A percentile compares a stretch with the other conserved stretches of the same genome.
Evolutionary conservation across 2,888 invertebrate species (phyloP).

Genomic region (Hesperia comma): DNA sequence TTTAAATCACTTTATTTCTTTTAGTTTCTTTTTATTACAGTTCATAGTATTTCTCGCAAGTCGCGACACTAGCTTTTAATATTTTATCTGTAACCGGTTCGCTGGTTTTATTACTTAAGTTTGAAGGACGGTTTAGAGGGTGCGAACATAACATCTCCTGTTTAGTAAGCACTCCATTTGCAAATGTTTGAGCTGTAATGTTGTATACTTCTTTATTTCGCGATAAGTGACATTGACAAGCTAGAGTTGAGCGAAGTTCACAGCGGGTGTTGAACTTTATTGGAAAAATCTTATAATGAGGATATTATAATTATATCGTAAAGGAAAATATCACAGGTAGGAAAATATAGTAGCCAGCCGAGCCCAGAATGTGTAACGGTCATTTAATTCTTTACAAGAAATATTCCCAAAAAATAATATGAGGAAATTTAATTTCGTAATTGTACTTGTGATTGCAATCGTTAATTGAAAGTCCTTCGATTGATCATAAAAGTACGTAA

Average conservation of each 20-base stretch:
- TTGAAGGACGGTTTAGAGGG: conserved; percentile 58
- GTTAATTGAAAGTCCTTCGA: too few species aligned
- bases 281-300: too few species aligned
- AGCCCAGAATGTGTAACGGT: too few species aligned
- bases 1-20: conserved; percentile 38
- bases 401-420: too few species aligned
- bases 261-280: neutral
- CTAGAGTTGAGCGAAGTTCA: neutral
- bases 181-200: conserved; percentile 36
- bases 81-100: conserved; percentile 74
- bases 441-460: too few species aligned
- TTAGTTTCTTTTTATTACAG: conserved; percentile 50
- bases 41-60: conserved; percentile 53
- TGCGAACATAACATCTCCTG: conserved; percentile 56
- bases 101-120: conserved; percentile 76
- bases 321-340: too few species aligned
- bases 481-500: too few species aligned
- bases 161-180: conserved; percentile 49
- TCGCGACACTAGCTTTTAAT: conserved; percentile 63
- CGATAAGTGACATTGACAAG: neutral
- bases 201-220: neutral
- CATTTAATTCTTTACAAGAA: too few species aligned
- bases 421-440: too few species aligned
- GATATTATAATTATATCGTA: too few species aligned
- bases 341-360: too few species aligned